Base-by-base conservation (phyloP, 2,797 vertebrate species). In the Columba guinea region DNA sequence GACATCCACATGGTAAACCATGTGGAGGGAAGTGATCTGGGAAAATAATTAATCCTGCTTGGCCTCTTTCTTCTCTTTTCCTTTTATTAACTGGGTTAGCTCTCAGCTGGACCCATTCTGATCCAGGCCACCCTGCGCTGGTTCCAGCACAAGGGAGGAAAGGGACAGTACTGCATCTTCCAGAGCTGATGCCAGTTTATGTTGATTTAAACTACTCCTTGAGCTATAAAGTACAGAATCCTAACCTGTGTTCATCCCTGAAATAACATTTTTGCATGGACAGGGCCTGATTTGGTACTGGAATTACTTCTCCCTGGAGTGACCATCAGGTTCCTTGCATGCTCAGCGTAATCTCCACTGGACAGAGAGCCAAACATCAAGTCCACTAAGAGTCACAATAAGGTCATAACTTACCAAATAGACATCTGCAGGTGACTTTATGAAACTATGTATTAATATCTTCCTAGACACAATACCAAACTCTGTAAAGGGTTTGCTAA, bases 21-120 rank as follows among this genome's bases (percentile, higher is more conserved):
- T 63, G 59, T 0, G 8, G 71, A 84, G 26, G 16, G 13, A 92
- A 39, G 4, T 30, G 32, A 58, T 37, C 62, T 75, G 46, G 37
- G 74, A 92, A 84, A 16, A 24, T 22, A 92, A 68, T 68, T 78
- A 76, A 59, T 48, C 26, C 11, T 22, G 9, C 52, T 92, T 79
- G 63, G 22, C 52, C 71, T 73, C n/a, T 44, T 86, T 68, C 35
- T 79, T 82, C 68, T 14, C 12, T 19, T 60, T 34, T 80, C 24
- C n/a, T 88, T 89, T 76, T 60, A 52, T 63, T 79, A 90, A 92
- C 10, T 92, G 70, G 59, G 84, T 93, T 92, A 91, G 24, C 11
- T 93, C 89, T 92, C 78, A 91, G 89, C 71, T 93, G 71, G 81
- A 89, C 30, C 59, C 41, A 24, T n/a, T 73, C 35, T 76, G 39